Conservation (phyloP, 1,140 invertebrate genomes). For the Penaeus vannamei region DNA sequence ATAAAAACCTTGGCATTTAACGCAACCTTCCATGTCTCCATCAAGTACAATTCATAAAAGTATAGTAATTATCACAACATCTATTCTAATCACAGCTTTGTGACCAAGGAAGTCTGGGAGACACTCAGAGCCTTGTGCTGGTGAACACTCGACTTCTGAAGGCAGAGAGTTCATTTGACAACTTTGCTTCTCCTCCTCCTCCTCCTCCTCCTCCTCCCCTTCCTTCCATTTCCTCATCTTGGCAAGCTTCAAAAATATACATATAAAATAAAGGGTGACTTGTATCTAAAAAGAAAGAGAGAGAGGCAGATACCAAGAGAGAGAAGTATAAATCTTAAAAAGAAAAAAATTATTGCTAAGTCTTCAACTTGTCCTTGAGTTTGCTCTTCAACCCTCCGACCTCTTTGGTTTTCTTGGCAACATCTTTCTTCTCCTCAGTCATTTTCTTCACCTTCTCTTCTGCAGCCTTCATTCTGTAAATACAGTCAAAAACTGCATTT, state of each 20-base stretch:
- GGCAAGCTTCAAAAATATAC: no score
- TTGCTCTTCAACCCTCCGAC: constrained; percentile 53
- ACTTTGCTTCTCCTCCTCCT: neutral
- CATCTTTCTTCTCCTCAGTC: constrained; percentile 48
- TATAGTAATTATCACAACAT: constrained; percentile 42
- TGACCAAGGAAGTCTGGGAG: constrained; percentile 3
- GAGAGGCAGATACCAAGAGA: no score
- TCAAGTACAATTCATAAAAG: neutral
- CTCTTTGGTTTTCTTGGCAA: constrained; percentile 58
- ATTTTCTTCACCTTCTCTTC: constrained; percentile 51
- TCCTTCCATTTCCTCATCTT: no score
- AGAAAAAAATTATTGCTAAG: neutral
- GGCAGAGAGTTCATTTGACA: neutral
- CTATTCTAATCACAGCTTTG: constrained; percentile 42
- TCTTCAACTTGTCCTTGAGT: constrained; percentile 46
- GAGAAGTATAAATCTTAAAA: no score
- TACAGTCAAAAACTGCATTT: neutral
- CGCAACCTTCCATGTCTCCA: neutral
- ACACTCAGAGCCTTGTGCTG: no score
- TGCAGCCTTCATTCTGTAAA: constrained; percentile 53
- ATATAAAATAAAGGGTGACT: no score
- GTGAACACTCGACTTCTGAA: no score
- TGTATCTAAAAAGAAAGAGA: no score
- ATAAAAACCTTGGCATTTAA: neutral
- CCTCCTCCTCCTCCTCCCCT: neutral